A percentile compares a stretch with the other conserved stretches of the same genome.
Conservation (phyloP, 2,113 vertebrate species). For the Empidonax alnorum region DNA sequence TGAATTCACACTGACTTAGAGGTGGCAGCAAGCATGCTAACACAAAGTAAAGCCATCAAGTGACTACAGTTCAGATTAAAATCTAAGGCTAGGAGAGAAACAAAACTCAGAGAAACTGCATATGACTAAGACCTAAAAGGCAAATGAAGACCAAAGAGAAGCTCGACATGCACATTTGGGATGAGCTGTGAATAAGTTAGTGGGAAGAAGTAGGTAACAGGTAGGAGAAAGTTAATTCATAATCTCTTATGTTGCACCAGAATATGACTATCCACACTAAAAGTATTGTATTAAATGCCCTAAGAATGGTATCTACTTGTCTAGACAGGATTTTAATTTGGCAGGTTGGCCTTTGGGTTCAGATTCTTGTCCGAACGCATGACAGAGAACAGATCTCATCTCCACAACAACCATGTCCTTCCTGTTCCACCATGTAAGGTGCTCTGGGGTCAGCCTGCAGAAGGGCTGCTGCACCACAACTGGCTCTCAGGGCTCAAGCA, state of each 20-base stretch:
- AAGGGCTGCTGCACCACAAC: not conserved
- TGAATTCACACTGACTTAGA: not conserved
- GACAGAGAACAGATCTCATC: not conserved
- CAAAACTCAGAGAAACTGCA: not conserved
- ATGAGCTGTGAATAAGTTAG: not conserved
- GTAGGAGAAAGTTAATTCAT: not conserved
- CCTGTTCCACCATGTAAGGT: not conserved
- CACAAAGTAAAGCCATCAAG: not conserved
- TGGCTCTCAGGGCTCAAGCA: not conserved
- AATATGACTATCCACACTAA: not conserved
- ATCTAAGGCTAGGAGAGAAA: not conserved
- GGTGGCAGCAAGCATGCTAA: not conserved
- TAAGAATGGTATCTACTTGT: not conserved
- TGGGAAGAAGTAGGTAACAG: not conserved
- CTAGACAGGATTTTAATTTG: not conserved
- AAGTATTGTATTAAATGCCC: not conserved
- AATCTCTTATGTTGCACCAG: not conserved
- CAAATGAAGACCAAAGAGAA: not conserved
- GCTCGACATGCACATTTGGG: rapidly evolving
- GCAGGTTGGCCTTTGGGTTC: not conserved
- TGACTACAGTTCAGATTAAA: not conserved
- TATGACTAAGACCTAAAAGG: not conserved
- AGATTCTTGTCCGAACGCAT: not conserved
- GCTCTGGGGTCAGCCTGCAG: not conserved
- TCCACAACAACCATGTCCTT: rapidly evolving